Base-by-base conservation (phyloP, 1,140 invertebrate species). In the Drosophila tristis region DNA sequence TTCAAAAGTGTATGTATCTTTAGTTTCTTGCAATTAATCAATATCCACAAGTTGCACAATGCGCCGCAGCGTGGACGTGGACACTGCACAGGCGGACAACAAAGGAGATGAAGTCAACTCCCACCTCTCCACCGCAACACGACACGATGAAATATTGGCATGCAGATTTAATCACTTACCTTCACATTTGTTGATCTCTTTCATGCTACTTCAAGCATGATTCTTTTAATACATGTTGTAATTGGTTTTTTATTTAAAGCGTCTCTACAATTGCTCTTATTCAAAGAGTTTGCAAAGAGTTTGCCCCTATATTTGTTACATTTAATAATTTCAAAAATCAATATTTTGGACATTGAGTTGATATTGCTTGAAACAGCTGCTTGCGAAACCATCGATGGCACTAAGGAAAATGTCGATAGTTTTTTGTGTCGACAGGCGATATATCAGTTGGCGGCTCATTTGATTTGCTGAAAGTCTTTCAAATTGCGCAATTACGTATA, bases 1-100 rank as follows among this genome's bases (percentile, higher is more conserved):
- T 43, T 26, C 11, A 15, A 15, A 43, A 35, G 20, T 57, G 49
- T 78, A 71, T 84, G 80, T 84, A 84, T 80, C 72, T 77, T 70
- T 50, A 42, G 62, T 62, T 85, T 85, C 76, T 77, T 72, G 80
- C 76, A 80, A 85, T 75, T 86, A 85, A 85, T 85, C 80, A 85
- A 85, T 85, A 85, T 65, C 66, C 70, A 84, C 70, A 78, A 80
- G 66, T 78, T 86, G 82, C 82, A 87, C 85, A 84, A 71, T 77
- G 74, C 74, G 81, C 73, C 77, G 66, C 76, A 85, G 72, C 78
- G 31, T 31, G 31, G 29, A 31, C 29, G 29, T 31, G 29, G 31
- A 31, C 31, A 82, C 78, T 78, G 80, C 84, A 82, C 75, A 39
- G 35, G 35, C 35, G 35, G 35, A 13, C 35, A 39, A 39, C 35